These are phyloP conservation scores for Acanthosepion lycidas DNA, from an alignment of 2,888 invertebrate species.

Conservation along the genomic window DNA sequence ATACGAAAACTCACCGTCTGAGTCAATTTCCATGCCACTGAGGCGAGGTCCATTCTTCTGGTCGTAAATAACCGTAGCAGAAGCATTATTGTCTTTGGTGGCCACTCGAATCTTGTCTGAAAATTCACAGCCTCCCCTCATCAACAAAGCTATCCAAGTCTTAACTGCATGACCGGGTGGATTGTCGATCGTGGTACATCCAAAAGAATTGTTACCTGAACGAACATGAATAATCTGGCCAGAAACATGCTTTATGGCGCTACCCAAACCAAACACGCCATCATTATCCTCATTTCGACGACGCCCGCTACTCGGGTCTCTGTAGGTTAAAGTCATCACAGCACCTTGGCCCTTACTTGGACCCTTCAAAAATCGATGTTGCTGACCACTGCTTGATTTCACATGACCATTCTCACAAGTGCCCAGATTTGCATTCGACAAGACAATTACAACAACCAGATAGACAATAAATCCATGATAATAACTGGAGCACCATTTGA, in stretches of 20 bases:
- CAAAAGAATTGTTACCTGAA: slow-evolving; percentile 20
- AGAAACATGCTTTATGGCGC: background rate
- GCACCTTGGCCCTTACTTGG: background rate
- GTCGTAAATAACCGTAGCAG: slow-evolving; percentile 88
- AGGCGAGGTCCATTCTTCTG: slow-evolving; percentile 77
- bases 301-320: background rate
- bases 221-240: slow-evolving; percentile 13
- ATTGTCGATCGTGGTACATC: slow-evolving; percentile 35
- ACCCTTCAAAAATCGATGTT: background rate
- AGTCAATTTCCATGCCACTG: background rate
- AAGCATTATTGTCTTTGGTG: slow-evolving; percentile 81
- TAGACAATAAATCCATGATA: background rate
- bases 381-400: background rate
- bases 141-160: slow-evolving; percentile 88
- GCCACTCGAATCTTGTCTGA: slow-evolving; percentile 88
- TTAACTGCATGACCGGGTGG: slow-evolving; percentile 66
- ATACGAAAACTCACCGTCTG: background rate
- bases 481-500: background rate
- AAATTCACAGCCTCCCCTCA: slow-evolving; percentile 86
- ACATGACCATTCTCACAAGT: background rate
- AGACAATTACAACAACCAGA: background rate
- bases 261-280: background rate
- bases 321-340: slow-evolving; percentile 34
- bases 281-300: background rate
- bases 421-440: background rate